Conservation (phyloP, 2,113 vertebrate species). For the Dendropsophus ebraccatus region DNA sequence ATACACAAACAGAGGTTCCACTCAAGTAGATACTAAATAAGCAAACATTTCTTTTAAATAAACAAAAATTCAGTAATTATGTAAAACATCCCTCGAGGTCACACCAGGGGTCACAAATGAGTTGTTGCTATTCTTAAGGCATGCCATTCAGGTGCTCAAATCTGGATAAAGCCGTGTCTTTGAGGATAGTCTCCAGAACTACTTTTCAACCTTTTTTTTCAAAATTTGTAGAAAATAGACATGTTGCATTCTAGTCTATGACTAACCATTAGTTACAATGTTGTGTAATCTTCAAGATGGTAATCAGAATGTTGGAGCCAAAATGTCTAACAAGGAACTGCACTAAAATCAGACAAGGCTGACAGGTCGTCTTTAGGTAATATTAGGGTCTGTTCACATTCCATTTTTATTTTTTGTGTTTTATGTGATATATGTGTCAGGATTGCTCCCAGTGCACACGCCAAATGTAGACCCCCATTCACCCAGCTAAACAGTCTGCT, state of each 20-base stretch:
- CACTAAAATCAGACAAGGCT: neutral
- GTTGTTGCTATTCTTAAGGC: neutral
- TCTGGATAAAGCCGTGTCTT: neutral
- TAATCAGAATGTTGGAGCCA: constrained; percentile 31
- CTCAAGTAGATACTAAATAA: constrained; percentile 70
- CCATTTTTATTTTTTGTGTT: no score
- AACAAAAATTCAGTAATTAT: constrained; percentile 74
- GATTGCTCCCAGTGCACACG: no score
- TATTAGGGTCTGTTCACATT: neutral
- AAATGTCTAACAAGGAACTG: constrained; percentile 16
- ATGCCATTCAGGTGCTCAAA: constrained; percentile 11
- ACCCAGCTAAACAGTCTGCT: no score
- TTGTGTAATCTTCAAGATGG: constrained; percentile 17
- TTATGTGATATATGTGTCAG: no score
- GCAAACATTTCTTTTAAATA: constrained; percentile 74
- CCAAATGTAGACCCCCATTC: no score
- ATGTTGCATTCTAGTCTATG: neutral
- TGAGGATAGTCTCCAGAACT: neutral
- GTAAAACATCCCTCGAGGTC: constrained; percentile 68
- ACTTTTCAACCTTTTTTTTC: neutral
- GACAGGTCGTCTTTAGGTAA: neutral
- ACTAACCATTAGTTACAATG: neutral
- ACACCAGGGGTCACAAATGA: constrained; percentile 74
- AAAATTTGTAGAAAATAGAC: neutral
- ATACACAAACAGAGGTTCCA: constrained; percentile 65